A percentile compares a stretch with the other conserved stretches of the same genome.
These are phyloP conservation scores for Caenorhabditis doughertyi DNA, from an alignment of 2,888 invertebrate species.

Conservation along the genomic window DNA sequence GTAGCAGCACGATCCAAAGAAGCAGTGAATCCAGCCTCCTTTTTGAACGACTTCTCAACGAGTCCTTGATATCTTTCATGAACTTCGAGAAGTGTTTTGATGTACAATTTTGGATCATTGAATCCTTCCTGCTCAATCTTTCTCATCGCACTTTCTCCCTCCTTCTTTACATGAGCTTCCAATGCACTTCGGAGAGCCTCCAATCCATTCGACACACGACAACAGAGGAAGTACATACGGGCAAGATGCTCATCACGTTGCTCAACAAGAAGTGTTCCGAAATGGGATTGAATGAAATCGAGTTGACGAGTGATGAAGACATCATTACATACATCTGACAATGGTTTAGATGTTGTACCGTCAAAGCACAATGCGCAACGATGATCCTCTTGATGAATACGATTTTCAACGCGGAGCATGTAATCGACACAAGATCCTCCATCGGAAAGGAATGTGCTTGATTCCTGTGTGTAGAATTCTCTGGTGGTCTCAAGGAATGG, in stretches of 20 bases:
- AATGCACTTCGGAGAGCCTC: slow-evolving; percentile 87
- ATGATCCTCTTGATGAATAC: slow-evolving; percentile 93
- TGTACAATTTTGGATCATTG: slow-evolving; percentile 93
- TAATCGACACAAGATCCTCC: slow-evolving; percentile 90
- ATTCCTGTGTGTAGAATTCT: slow-evolving; percentile 94
- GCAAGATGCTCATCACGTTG: slow-evolving; percentile 97
- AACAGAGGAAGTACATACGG: slow-evolving; percentile 90
- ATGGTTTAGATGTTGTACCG: slow-evolving; percentile 91
- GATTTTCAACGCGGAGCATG: slow-evolving; percentile 95
- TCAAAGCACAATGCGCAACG: slow-evolving; percentile 96
- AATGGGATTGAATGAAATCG: slow-evolving; percentile 94
- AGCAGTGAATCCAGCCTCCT: slow-evolving; percentile 90
- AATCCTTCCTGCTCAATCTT: slow-evolving; percentile 95
- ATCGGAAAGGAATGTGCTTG: slow-evolving; percentile 90
- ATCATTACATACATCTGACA: slow-evolving; percentile 94
- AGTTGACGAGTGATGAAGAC: slow-evolving; percentile 97
- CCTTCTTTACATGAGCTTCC: slow-evolving; percentile 91
- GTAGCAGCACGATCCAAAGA: slow-evolving; percentile 90
- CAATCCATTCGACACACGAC: neutral
- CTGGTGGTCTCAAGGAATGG: slow-evolving; percentile 96
- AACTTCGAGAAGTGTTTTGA: slow-evolving; percentile 94
- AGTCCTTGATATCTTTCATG: slow-evolving; percentile 91
- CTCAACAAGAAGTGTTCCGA: slow-evolving; percentile 96
- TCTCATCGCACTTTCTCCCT: slow-evolving; percentile 92
- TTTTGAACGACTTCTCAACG: slow-evolving; percentile 93